A percentile compares a stretch with the other conserved stretches of the same genome.
Conservation (phyloP, 2,888 invertebrate genomes). For the Pseudolycoriella hygida region DNA sequence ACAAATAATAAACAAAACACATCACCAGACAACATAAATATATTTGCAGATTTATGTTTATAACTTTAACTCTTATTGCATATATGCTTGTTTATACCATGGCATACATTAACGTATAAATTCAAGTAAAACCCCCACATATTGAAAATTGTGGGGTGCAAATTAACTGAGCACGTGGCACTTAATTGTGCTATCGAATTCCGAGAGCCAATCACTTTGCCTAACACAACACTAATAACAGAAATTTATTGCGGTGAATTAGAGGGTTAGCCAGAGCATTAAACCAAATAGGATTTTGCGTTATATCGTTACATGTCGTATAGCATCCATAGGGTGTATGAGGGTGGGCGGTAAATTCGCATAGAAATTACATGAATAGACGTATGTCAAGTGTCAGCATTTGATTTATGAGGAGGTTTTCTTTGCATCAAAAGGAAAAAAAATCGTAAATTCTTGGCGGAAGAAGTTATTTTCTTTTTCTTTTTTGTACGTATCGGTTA, state of each 20-base stretch:
- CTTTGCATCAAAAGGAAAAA: neutral
- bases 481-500: too few species aligned
- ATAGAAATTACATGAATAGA: neutral
- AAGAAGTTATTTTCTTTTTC: too few species aligned
- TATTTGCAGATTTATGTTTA: too few species aligned
- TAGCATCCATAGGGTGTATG: too few species aligned
- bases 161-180: neutral
- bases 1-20: too few species aligned
- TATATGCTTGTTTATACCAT: too few species aligned
- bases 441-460: too few species aligned
- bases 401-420: neutral
- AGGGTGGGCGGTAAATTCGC: neutral
- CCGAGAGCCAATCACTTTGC: slow-evolving; percentile 1
- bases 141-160: neutral
- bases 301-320: too few species aligned
- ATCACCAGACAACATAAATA: too few species aligned
- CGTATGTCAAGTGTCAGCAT: neutral
- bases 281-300: neutral
- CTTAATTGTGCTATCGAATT: slow-evolving; percentile 1
- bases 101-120: too few species aligned
- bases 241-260: slow-evolving; percentile 1
- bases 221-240: neutral
- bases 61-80: too few species aligned
- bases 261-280: neutral
- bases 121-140: too few species aligned